Base-by-base conservation (phyloP, 2,797 vertebrate genomes). In the Pipistrellus pipistrellus region DNA sequence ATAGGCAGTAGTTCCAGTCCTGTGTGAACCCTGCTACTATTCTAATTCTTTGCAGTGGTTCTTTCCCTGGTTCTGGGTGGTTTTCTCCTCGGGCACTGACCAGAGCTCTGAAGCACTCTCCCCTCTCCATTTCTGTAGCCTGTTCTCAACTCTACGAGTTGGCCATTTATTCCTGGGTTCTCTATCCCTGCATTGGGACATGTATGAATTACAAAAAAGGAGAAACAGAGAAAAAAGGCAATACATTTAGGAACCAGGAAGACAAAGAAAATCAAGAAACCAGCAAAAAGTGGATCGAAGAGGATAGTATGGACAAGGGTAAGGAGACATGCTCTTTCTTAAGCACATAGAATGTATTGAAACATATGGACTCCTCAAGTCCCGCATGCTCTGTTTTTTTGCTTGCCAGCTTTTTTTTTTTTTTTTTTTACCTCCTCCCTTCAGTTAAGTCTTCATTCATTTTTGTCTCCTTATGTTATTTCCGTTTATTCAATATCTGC, bases 71-170 rank as follows among this genome's bases (percentile, higher is more conserved):
- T 48, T 23, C 38, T 62, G 4, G 8, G 4, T 6, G 18, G 23
- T 38, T 88, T 81, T 81, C 51, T 27, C 41, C 20, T 3, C 8
- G 1, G 3, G 8, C 14, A 9, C 11, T 64, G 35, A 14, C 9
- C 35, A 17, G 75, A 69, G 9, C 38, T 51, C 62, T 32, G 17
- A 0, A 8, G 21, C 27, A 1, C n/a, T 10, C 44, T 46, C 12
- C 55, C 13, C 27, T 73, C 13, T 62, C 55, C 15, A 35, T 8
- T 17, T 6, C 41, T 51, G 35, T 18, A 35, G 55, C 13, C n/a
- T 15, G 3, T 73, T n/a, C 9, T 53, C 27, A 21, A 8, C 20
- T 51, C 8, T 44, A 1, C 1, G 18, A 13, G 32, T 44, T 0
- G 1, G 10, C 38, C 64, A n/a, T 85, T 76, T 20, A 55, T 89